Evolutionary conservation across 2,797 vertebrate genomes (phyloP).

Genomic region (Darevskia mixta): DNA sequence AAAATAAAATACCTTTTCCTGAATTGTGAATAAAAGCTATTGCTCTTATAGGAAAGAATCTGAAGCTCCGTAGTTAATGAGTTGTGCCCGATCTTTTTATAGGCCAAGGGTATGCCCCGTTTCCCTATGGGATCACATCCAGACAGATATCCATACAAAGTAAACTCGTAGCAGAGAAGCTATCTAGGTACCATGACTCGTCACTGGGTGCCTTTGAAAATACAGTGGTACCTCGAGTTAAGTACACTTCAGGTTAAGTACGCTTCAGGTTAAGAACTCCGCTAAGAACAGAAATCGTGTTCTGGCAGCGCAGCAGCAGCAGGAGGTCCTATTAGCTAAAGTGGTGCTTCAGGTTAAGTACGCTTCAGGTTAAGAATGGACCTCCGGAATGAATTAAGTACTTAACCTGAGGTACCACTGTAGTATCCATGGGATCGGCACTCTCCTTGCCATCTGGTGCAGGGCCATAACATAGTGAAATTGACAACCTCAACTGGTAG

Average conservation of each 20-base stretch:
- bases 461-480: neutral
- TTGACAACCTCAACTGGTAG: neutral
- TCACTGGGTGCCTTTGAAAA: neutral
- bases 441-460: too few species aligned
- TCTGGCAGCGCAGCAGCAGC: too few species aligned
- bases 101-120: neutral
- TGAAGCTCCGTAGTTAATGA: neutral
- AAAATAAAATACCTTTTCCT: neutral
- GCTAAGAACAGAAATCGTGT: too few species aligned
- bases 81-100: neutral
- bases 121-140: neutral
- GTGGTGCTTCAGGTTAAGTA: too few species aligned
- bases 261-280: too few species aligned
- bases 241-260: too few species aligned
- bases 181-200: neutral
- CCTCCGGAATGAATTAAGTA: too few species aligned
- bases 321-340: too few species aligned
- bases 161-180: neutral
- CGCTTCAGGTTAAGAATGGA: too few species aligned
- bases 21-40: neutral
- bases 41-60: conserved; percentile 11
- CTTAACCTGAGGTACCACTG: too few species aligned
- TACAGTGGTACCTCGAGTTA: too few species aligned
- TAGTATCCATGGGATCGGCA: neutral
- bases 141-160: neutral